phyloP scores from a whole-genome alignment of 2,113 vertebrate genomes.

The Daboia siamensis region DNA sequence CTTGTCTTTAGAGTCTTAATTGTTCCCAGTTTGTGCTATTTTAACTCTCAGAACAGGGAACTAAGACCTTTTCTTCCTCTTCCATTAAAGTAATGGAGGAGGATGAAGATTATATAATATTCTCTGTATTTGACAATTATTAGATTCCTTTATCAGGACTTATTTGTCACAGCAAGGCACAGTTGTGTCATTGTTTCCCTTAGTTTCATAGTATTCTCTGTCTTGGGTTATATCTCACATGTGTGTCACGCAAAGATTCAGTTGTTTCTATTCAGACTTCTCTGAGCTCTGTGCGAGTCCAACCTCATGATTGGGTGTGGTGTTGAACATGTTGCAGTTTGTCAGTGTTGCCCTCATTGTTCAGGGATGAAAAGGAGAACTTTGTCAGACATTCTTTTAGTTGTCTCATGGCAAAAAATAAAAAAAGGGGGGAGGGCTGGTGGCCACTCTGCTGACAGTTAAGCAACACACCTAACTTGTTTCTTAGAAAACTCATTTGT shows the following conservation, averaged over 20 bases:
- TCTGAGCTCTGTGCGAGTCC: conserved; percentile 17
- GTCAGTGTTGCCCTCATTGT: not conserved
- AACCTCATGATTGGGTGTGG: conserved; percentile 1
- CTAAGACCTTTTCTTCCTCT: conserved; percentile 5
- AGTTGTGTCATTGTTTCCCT: not conserved
- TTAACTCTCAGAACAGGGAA: not conserved
- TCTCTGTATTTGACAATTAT: not conserved
- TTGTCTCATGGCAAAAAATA: not conserved
- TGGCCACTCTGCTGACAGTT: not conserved
- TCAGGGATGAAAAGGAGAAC: conserved; percentile 8
- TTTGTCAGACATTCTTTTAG: conserved; percentile 1
- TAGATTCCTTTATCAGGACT: not conserved
- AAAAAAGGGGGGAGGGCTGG: not conserved
- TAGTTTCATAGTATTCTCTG: not conserved
- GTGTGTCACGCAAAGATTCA: not conserved
- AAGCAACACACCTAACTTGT: not conserved
- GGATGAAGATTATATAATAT: not conserved
- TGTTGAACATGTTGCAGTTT: conserved; percentile 5
- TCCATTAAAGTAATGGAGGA: not conserved
- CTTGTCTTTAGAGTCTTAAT: not conserved
- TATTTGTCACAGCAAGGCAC: not conserved
- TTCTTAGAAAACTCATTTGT: conserved; percentile 5
- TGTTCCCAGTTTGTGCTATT: not conserved
- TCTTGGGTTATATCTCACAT: not conserved
- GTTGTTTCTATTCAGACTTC: not conserved